phyloP scores from a whole-genome alignment of 1,140 invertebrate species.

The Macrosteles quadrilineatus region DNA sequence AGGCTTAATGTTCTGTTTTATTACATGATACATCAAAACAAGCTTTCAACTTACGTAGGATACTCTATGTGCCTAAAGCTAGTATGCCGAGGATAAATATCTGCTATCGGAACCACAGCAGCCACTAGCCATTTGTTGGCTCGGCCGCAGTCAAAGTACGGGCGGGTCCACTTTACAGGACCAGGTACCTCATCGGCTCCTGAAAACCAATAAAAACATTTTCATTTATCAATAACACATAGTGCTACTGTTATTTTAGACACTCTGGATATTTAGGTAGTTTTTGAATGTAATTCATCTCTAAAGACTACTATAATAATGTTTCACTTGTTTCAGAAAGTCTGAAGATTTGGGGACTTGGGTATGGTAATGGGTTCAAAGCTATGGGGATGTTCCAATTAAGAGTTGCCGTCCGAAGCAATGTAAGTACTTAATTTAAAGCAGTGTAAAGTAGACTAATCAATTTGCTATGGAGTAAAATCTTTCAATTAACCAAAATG shows the following conservation, averaged over 20 bases:
- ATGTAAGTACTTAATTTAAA: too few relatives aligned
- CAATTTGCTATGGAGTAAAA: too few relatives aligned
- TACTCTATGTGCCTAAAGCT: slow-evolving; percentile 94
- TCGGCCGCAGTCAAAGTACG: slow-evolving; percentile 95
- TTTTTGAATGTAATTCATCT: too few relatives aligned
- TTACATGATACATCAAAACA: too few relatives aligned
- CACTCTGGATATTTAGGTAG: too few relatives aligned
- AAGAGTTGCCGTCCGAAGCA: slow-evolving; percentile 22
- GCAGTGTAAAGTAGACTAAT: too few relatives aligned
- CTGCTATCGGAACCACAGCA: slow-evolving; percentile 91
- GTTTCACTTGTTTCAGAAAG: background rate
- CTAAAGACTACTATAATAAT: too few relatives aligned
- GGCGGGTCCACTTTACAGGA: slow-evolving; percentile 90
- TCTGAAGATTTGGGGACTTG: background rate
- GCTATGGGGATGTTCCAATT: slow-evolving; percentile 14
- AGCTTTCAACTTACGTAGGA: slow-evolving; percentile 70
- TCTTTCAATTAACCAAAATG: too few relatives aligned
- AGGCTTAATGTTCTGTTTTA: too few relatives aligned
- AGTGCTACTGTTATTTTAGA: slow-evolving; percentile 6
- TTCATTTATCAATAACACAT: slow-evolving; percentile 16
- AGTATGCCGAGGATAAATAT: slow-evolving; percentile 94
- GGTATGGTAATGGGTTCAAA: slow-evolving; percentile 20
- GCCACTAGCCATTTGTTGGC: slow-evolving; percentile 95
- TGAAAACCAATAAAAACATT: slow-evolving; percentile 43
- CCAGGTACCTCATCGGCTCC: slow-evolving; percentile 84